Conservation (phyloP, 2,888 invertebrate species). For the Ametastegia equiseti region DNA sequence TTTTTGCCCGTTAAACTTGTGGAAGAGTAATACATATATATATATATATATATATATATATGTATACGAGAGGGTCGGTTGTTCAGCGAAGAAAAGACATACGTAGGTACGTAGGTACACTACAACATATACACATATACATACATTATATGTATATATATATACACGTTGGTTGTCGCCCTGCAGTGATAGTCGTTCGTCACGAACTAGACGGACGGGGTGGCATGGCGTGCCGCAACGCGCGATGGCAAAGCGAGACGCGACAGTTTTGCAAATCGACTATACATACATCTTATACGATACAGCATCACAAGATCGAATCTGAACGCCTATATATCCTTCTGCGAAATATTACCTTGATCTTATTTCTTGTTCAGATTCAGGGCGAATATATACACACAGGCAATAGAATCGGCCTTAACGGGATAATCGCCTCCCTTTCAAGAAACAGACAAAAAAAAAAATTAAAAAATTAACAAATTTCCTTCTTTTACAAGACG, state of each 20-base stretch:
- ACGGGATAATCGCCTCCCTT: no score
- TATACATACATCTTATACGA: not conserved
- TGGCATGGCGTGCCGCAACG: not conserved
- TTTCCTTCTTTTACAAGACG: no score
- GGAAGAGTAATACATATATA: no score
- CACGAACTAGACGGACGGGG: constrained; percentile 29
- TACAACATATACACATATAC: no score
- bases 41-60: no score
- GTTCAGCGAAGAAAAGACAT: not conserved
- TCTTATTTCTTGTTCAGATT: not conserved
- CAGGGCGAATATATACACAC: not conserved
- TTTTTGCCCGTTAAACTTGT: constrained; percentile 5
- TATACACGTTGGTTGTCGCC: no score
- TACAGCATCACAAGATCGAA: not conserved
- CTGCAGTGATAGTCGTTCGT: constrained; percentile 6
- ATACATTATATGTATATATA: no score
- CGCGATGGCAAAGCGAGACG: not conserved
- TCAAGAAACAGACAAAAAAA: no score
- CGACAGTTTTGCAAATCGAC: constrained; percentile 44
- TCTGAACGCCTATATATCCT: not conserved
- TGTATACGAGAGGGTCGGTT: not conserved
- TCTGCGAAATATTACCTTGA: not conserved
- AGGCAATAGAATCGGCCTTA: no score
- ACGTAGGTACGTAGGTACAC: no score
- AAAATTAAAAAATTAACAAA: no score